phyloP scores from a whole-genome alignment of 2,113 vertebrate genomes.

The Neodon shergylaensis region DNA sequence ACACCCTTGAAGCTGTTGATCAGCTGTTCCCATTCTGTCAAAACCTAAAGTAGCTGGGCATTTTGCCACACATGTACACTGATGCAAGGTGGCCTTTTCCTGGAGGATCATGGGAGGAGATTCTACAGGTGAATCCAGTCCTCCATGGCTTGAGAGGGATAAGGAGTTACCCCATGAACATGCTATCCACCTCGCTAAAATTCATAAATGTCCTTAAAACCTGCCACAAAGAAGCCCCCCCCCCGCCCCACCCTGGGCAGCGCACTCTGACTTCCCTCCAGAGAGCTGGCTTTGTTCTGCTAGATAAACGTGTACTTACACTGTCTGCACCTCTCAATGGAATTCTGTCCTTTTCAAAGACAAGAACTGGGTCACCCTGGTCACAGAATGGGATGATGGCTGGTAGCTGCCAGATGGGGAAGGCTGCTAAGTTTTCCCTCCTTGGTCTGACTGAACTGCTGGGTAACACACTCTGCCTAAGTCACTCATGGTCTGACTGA shows the following conservation, averaged over 20 bases:
- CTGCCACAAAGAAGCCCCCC: neutral
- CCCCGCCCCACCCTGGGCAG: fast-evolving
- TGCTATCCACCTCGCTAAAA: neutral
- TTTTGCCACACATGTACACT: neutral
- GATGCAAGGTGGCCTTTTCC: neutral
- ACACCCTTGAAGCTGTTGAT: no score
- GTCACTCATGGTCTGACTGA: neutral
- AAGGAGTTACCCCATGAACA: neutral
- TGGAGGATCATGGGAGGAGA: neutral
- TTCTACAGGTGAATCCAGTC: neutral
- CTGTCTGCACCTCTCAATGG: neutral
- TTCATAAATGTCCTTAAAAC: neutral
- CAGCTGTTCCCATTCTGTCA: neutral
- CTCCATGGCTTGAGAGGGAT: neutral
- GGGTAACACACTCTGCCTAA: neutral
- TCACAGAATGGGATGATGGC: neutral
- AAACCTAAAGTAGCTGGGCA: neutral
- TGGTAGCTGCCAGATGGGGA: neutral
- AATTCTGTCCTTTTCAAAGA: neutral
- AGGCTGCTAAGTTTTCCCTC: neutral
- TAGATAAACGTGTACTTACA: neutral
- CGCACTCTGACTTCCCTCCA: neutral
- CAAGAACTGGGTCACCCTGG: neutral
- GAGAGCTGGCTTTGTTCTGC: neutral
- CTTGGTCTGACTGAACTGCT: neutral